Conservation (phyloP, 1,140 invertebrate species). For the Trigoniulus corallinus region DNA sequence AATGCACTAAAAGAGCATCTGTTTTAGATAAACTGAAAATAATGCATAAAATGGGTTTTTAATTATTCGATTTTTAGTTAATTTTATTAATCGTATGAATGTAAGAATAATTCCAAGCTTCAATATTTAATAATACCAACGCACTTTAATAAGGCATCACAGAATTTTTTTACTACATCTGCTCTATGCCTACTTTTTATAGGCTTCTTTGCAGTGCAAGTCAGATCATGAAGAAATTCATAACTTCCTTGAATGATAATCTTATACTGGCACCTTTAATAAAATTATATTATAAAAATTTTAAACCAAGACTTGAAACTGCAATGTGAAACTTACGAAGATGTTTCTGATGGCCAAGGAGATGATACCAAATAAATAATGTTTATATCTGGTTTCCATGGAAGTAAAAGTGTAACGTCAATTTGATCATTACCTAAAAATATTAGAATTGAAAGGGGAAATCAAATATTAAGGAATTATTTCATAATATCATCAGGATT, state of each 20-base stretch:
- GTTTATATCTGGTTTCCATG: constrained; percentile 56
- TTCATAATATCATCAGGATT: too few relatives aligned
- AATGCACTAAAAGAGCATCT: constrained; percentile 49
- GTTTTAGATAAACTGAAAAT: constrained; percentile 43
- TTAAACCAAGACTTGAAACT: constrained; percentile 1
- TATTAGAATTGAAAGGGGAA: not conserved
- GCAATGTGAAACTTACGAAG: constrained; percentile 33
- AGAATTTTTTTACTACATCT: constrained; percentile 51
- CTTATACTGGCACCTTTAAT: constrained; percentile 14
- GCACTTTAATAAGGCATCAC: constrained; percentile 37
- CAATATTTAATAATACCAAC: not conserved
- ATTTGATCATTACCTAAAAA: constrained; percentile 24
- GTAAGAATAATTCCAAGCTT: constrained; percentile 8
- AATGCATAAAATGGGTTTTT: constrained; percentile 12
- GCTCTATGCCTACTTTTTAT: constrained; percentile 49
- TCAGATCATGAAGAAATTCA: constrained; percentile 64
- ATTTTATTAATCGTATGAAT: not conserved
- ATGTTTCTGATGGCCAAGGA: constrained; percentile 35
- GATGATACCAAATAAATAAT: constrained; percentile 48
- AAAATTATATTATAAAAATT: constrained; percentile 7
- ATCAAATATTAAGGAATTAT: not conserved
- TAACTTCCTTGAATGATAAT: constrained; percentile 27
- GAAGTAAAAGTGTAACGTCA: constrained; percentile 46
- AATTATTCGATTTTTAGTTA: not conserved
- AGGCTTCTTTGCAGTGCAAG: constrained; percentile 46